Base-by-base conservation (phyloP, 2,113 vertebrate genomes). In the Heliornis fulica region DNA sequence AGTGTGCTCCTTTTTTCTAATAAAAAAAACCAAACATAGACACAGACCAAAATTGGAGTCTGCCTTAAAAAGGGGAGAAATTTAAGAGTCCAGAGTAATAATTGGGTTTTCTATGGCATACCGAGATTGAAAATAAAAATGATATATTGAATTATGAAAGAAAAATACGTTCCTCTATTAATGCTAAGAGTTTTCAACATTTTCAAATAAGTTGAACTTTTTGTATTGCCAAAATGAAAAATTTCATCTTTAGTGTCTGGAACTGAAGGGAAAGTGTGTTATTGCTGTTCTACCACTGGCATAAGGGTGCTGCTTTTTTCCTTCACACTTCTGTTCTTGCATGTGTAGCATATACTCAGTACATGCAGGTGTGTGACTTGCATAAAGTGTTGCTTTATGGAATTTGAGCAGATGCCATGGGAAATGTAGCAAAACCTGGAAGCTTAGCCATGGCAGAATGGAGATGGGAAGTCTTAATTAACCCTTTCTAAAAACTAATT, bases 161-260 rank as follows among this genome's bases (percentile, higher is more conserved):
- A 46, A 81, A 86, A 78, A 22, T 19, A 22, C 5, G 23, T 45
- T 11, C 65, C 63, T 4, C 14, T 36, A 4, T 34, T 54, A 3
- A 4, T 7, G 21, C 25, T 16, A 1, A 1, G 57, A 10, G 32
- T 17, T 40, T 29, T 60, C 3, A 29, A 0, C 1, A 2, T 61
- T 71, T 81, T 90, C 25, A 7, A 10, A 14, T 17, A 2, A 65
- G 4, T 45, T 32, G 40, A 80, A 34, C 12, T 68, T 64, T 26
- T 60, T 41, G 7, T 18, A 18, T 32, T n/a, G 8, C 20, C 22
- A n/a, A 34, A 93, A 81, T 9, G 14, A 78, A 78, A 32, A 4
- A 2, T 23, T 84, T 61, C 1, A 10, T 53, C 18, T 70, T 38
- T n/a, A 45, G 3, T 41, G 13, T 13, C 6, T 32, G 31, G 34